Conservation (phyloP, 1,140 invertebrate genomes). For the Meloidogyne floridensis region DNA sequence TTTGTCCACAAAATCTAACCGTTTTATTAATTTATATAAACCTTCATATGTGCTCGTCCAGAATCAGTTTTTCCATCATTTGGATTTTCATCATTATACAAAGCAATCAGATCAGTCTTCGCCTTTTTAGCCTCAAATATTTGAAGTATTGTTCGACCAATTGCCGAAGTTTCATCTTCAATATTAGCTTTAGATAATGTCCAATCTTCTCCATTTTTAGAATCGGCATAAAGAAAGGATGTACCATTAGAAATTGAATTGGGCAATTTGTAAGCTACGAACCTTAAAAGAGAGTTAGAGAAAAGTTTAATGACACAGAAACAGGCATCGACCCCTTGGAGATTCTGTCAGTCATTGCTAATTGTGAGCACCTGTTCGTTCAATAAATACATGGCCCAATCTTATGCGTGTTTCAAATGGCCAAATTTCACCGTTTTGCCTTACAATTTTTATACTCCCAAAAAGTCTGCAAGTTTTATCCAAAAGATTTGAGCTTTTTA, state of each 20-base stretch:
- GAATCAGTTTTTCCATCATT: constrained; percentile 48
- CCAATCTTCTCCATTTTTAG: constrained; percentile 30
- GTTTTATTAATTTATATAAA: neutral
- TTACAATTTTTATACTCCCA: no score
- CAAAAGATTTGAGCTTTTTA: no score
- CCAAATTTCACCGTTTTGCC: no score
- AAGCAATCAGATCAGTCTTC: constrained; percentile 45
- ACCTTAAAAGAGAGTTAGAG: constrained; percentile 23
- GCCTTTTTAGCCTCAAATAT: constrained; percentile 39
- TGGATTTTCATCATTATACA: constrained; percentile 52
- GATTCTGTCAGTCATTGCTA: no score
- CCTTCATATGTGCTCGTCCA: constrained; percentile 43
- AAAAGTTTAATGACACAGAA: no score
- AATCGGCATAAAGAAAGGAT: constrained; percentile 41
- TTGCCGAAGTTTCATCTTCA: constrained; percentile 27
- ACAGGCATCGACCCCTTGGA: no score
- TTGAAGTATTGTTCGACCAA: constrained; percentile 41
- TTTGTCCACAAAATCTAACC: no score
- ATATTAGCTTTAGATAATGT: constrained; percentile 31
- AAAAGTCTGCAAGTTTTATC: no score
- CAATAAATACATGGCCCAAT: no score
- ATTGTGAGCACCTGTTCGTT: no score
- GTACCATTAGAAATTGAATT: constrained; percentile 36
- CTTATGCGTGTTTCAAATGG: no score
- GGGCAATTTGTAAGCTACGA: constrained; percentile 47